Percentiles rank a stretch among this genome's conserved stretches.
Conservation (phyloP, 2,888 invertebrate genomes). For the Watsonalla cultraria region DNA sequence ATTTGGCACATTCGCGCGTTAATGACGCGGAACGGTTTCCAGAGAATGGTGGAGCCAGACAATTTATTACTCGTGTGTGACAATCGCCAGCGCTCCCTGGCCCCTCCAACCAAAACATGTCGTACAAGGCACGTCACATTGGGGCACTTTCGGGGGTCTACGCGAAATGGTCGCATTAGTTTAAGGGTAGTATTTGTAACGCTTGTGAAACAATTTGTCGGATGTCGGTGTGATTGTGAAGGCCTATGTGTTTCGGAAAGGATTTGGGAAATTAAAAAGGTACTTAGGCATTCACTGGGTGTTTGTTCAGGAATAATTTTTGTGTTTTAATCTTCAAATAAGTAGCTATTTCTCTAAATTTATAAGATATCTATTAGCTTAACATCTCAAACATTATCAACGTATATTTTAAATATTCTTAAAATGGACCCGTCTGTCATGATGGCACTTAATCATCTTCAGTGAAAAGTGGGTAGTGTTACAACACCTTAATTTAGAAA, state of each 20-base stretch:
- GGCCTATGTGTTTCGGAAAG: constrained; percentile 21
- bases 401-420: too few relatives aligned
- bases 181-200: constrained; percentile 53
- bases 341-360: too few relatives aligned
- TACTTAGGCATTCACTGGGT: background rate
- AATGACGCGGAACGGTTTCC: constrained; percentile 58
- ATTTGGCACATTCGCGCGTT: constrained; percentile 70
- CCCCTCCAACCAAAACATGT: background rate
- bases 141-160: constrained; percentile 16
- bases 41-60: constrained; percentile 36
- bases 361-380: too few relatives aligned
- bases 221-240: constrained; percentile 21
- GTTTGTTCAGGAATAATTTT: too few relatives aligned
- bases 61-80: constrained; percentile 63
- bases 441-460: too few relatives aligned
- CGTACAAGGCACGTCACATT: background rate
- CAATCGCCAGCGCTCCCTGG: constrained; percentile 36
- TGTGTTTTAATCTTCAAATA: too few relatives aligned
- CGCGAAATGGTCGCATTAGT: constrained; percentile 47
- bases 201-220: constrained; percentile 62
- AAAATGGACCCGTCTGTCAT: too few relatives aligned
- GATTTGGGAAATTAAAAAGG: constrained; percentile 12
- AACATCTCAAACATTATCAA: too few relatives aligned
- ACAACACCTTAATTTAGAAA: too few relatives aligned
- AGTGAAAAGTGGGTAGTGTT: too few relatives aligned